These are phyloP conservation scores for Bostrychus sinensis DNA, from an alignment of 2,113 vertebrate species.

Conservation along the genomic window DNA sequence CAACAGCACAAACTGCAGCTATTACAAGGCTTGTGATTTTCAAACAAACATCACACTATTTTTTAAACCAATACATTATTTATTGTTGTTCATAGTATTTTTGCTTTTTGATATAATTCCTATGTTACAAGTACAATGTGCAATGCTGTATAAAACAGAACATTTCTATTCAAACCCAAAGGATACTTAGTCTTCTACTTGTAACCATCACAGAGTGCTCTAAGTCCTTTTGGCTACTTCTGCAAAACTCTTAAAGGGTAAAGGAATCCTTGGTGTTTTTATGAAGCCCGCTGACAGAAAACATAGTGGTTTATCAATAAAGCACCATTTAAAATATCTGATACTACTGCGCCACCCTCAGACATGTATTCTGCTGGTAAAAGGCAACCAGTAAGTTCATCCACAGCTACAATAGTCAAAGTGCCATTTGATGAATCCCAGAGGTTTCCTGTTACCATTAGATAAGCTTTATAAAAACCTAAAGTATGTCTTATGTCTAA, in stretches of 20 bases:
- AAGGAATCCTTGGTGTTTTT: slow-evolving; percentile 55
- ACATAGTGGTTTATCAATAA: slow-evolving; percentile 41
- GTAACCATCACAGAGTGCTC: slow-evolving; percentile 71
- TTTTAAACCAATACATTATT: slow-evolving; percentile 78
- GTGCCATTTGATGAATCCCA: slow-evolving; percentile 42
- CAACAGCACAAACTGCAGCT: slow-evolving; percentile 36
- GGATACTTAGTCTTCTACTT: slow-evolving; percentile 70
- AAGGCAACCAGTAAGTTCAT: slow-evolving; percentile 9
- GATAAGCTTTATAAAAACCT: slow-evolving; percentile 60
- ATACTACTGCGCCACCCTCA: background rate
- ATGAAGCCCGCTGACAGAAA: slow-evolving; percentile 48
- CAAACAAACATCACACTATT: slow-evolving; percentile 50
- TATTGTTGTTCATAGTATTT: slow-evolving; percentile 77
- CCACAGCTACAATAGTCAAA: slow-evolving; percentile 8
- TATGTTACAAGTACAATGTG: slow-evolving; percentile 80
- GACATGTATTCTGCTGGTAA: background rate
- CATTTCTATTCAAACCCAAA: slow-evolving; percentile 73
- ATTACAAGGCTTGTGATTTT: slow-evolving; percentile 12
- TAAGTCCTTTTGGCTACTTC: slow-evolving; percentile 62
- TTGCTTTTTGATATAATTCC: slow-evolving; percentile 73
- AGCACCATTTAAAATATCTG: slow-evolving; percentile 5
- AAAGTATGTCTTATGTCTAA: slow-evolving; percentile 31
- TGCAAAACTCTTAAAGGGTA: slow-evolving; percentile 72
- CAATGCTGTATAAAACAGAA: slow-evolving; percentile 81
- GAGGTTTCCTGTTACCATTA: slow-evolving; percentile 24